Evolutionary conservation across 2,888 invertebrate genomes (phyloP), one percentile per base, ranked within the genome.

Genomic region (Ommatoiulus sabulosus): DNA sequence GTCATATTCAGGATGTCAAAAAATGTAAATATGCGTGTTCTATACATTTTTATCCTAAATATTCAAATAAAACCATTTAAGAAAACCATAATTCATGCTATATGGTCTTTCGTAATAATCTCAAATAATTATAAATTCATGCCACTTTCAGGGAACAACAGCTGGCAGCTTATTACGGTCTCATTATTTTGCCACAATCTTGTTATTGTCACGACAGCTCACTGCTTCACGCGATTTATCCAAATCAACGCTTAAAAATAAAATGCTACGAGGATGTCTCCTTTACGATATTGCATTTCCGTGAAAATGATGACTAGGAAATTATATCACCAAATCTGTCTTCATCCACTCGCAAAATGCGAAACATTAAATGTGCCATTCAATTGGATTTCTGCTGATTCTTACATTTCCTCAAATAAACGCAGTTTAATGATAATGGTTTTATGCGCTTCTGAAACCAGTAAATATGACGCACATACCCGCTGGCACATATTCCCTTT

Each of bases 341-440:
- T 63, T 63, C 20, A 63, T 63, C 63, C 63, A 63, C 63, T 63
- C n/a, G 63, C 63, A 7, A n/a, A 20, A 63, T 20, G 63, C 63
- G 20, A 63, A 63, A 63, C n/a, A 63, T 63, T n/a, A 63, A 63
- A 63, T 20, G 20, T n/a, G 63, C n/a, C 63, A 20, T 63, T 63
- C 63, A 63, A 63, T 63, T 63, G 20, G 63, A 63, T 63, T 63
- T 63, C 20, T 63, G 63, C 63, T 63, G 63, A 63, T 63, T 63
- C n/a, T 63, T 63, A n/a, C 63, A 63, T 63, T 63, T 63, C 63
- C 63, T 63, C 63, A 63, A 63, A 63, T 63, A 63, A 63, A 63
- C 63, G 63, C 63, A 20, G 63, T 63, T 63, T 63, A 63, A n/a
- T 63, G 63, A 63, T 63, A 63, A 63, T 63, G 63, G 20, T 63